These are phyloP conservation scores for Brenthis ino DNA, from an alignment of 2,888 invertebrate species.

Conservation along the genomic window DNA sequence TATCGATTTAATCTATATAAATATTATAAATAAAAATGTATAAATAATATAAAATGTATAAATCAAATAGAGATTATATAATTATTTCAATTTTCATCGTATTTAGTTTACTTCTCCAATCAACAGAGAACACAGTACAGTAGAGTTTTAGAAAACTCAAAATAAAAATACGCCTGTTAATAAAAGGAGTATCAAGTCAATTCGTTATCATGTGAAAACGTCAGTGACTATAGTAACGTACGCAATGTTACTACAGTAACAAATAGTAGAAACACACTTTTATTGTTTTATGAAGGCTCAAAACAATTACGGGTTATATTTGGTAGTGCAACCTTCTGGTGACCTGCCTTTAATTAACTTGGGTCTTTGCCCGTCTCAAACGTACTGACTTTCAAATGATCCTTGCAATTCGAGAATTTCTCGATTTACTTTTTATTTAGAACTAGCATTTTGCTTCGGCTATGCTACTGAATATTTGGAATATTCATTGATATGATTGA, in stretches of 20 bases:
- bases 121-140: too few relatives aligned
- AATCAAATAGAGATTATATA: too few relatives aligned
- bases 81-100: too few relatives aligned
- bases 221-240: too few relatives aligned
- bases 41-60: too few relatives aligned
- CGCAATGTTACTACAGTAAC: not conserved
- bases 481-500: not conserved
- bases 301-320: constrained; percentile 43
- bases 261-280: constrained; percentile 22
- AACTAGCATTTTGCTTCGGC: constrained; percentile 16
- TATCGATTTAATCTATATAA: too few relatives aligned
- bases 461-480: not conserved
- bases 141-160: too few relatives aligned
- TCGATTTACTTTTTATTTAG: constrained; percentile 64
- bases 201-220: too few relatives aligned
- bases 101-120: too few relatives aligned
- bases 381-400: constrained; percentile 74
- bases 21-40: too few relatives aligned
- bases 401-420: constrained; percentile 65
- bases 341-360: constrained; percentile 69
- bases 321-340: constrained; percentile 51
- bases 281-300: constrained; percentile 40
- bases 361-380: constrained; percentile 65
- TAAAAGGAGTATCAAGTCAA: too few relatives aligned
- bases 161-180: too few relatives aligned